Conservation (phyloP, 2,888 invertebrate species). For the Nycteola revayana region DNA sequence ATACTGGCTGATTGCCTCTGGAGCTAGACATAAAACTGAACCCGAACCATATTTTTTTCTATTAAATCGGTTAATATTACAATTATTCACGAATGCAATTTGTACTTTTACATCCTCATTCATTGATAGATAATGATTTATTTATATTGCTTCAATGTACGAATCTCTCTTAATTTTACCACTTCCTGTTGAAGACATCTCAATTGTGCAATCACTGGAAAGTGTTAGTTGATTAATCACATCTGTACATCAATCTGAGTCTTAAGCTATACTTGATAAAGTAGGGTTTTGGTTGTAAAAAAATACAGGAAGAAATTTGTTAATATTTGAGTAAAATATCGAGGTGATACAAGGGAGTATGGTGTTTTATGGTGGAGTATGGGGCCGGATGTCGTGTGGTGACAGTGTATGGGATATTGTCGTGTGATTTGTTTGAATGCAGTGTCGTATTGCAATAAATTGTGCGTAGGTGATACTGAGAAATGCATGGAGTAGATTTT, state of each 20-base stretch:
- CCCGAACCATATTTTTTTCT: too few species aligned
- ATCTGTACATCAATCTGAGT: not conserved
- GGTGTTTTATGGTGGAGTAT: conserved; percentile 41
- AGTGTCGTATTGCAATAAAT: conserved; percentile 77
- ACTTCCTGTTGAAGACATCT: conserved; percentile 22
- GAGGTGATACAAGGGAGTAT: conserved; percentile 30
- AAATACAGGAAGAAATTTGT: conserved; percentile 15
- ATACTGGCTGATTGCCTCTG: too few species aligned
- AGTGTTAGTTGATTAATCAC: conserved; percentile 1
- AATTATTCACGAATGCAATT: too few species aligned
- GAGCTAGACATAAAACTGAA: too few species aligned
- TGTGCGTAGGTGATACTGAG: conserved; percentile 58
- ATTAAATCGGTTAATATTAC: too few species aligned
- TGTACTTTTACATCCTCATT: too few species aligned
- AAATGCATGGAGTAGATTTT: conserved; percentile 31
- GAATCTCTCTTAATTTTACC: conserved; percentile 4
- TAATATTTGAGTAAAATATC: conserved; percentile 26
- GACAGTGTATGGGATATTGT: conserved; percentile 41
- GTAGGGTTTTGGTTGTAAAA: conserved; percentile 4
- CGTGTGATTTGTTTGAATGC: not conserved
- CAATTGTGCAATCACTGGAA: conserved; percentile 29
- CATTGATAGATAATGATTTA: too few species aligned
- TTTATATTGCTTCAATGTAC: too few species aligned
- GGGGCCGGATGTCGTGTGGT: conserved; percentile 65
- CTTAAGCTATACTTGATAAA: not conserved